Evolutionary conservation across 2,113 vertebrate genomes (phyloP), one percentile per base, ranked within the genome.

Genomic region (Sander lucioperca): DNA sequence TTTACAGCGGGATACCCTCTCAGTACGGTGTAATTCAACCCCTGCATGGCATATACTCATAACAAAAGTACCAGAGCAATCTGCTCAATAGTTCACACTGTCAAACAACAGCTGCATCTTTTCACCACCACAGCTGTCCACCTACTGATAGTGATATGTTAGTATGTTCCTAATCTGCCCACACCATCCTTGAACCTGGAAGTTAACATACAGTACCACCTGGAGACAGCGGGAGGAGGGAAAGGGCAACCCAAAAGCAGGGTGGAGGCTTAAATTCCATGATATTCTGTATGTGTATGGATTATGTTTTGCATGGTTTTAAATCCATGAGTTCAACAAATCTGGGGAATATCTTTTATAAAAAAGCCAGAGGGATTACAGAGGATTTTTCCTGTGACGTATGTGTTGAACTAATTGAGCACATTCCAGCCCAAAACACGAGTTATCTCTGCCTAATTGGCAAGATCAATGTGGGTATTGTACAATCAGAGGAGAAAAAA

Each of bases 151-250:
- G 23, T 14, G 71, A 63, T 73, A 36, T 58, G 56, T 82, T 69
- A 30, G 13, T 30, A 27, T 12, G 21, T 72, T 74, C 72, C 79
- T 81, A 19, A 53, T 86, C 79, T 25, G 36, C 68, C 36, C 79
- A 11, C 36, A 68, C n/a, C 65, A 73, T 71, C 84, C 54, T 21
- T 59, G 43, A 85, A 65, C 48, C 68, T 58, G 47, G n/a, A 48
- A 2, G n/a, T 65, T 54, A 90, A 80, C 62, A 54, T 27, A 47
- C 59, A 57, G 91, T 89, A 91, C 88, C 86, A 89, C 69, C 64
- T 83, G 73, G 88, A 90, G 84, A 83, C 78, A 54, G 78, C 51
- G 54, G 27, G 36, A 18, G 53, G 45, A 45, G 23, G 64, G 53
- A 45, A 12, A 15, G 48, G 23, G 62, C 39, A 11, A 53, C 4